Percentiles rank a stretch among this genome's conserved stretches.
These are phyloP conservation scores for Takifugu ocellatus DNA, from an alignment of 2,797 vertebrate species.

Conservation along the genomic window DNA sequence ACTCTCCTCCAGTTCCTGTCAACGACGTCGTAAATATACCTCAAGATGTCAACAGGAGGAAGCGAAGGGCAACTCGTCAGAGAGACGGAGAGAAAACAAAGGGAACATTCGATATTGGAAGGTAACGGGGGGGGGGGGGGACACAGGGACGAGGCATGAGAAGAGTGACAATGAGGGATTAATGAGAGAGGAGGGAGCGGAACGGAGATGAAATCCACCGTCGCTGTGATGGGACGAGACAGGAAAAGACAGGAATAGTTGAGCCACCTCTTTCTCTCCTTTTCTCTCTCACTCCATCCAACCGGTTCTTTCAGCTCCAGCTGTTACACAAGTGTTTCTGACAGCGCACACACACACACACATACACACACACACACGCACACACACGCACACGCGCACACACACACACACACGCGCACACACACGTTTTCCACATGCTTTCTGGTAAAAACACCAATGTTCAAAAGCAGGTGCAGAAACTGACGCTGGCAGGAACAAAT, in stretches of 20 bases:
- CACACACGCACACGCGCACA: neutral
- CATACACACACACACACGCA: neutral
- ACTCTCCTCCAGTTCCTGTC: slow-evolving; percentile 1
- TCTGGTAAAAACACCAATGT: neutral
- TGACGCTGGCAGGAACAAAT: too few species aligned
- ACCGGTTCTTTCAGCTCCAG: slow-evolving; percentile 28
- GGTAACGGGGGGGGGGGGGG: neutral
- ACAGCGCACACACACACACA: slow-evolving; percentile 19
- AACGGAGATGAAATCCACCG: neutral
- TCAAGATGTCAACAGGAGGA: slow-evolving; percentile 28
- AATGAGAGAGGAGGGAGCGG: neutral
- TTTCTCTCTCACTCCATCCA: slow-evolving; percentile 1
- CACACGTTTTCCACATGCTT: neutral
- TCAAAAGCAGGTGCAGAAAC: neutral
- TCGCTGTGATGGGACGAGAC: neutral
- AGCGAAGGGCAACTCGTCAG: slow-evolving; percentile 8
- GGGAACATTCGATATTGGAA: slow-evolving; percentile 11
- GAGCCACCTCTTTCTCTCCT: neutral
- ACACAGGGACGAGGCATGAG: slow-evolving; percentile 10
- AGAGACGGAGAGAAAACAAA: slow-evolving; percentile 11
- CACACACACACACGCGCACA: neutral
- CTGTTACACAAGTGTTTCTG: slow-evolving; percentile 41
- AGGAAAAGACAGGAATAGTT: neutral
- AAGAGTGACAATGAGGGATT: slow-evolving; percentile 4
- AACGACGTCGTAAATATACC: slow-evolving; percentile 39